Evolutionary conservation across 2,113 vertebrate species (phyloP), one percentile per base, ranked within the genome.

Genomic region (Glareola pratincola): DNA sequence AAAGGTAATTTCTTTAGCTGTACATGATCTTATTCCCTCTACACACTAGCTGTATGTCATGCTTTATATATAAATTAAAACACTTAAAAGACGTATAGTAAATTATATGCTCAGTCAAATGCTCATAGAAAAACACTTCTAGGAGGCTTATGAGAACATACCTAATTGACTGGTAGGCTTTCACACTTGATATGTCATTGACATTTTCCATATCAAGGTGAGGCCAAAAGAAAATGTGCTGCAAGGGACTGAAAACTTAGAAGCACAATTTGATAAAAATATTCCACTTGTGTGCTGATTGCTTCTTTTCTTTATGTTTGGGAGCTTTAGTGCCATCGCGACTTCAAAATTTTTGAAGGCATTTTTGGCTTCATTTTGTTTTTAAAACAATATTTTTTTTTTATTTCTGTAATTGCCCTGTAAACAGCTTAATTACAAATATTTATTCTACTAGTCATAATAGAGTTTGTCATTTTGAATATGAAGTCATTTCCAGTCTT

Each of bases 401-500:
- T 34, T 60, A 36, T 4, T 11, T 62, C 53, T 76, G 15, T 82
- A 66, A 54, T 85, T 88, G 19, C 11, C 20, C 32, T 79, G 50
- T 77, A 54, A 97, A 75, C 17, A 67, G 12, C n/a, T 85, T 88
- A 85, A 88, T 84, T 91, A 39, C 48, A 82, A 91, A n/a, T 79
- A 39, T 47, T 75, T 91, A 67, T 82, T 94, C n/a, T 45, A 34
- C 36, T 57, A 62, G n/a, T 89, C 23, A 18, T 79, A 91, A 82
- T 10, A 85, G 39, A 94, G n/a, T 79, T 94, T 95, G 92, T 85
- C 0, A 69, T 66, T 95, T 91, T 63, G n/a, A 92, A 90, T 94
- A 90, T 76, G 53, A 95, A 85, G 87, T 94, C 0, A 54, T 95
- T 96, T 82, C 41, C 37, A 73, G 59, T 82, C 54, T 78, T 95